phyloP scores from a whole-genome alignment of 2,113 vertebrate species.

The Paramormyrops kingsleyae region DNA sequence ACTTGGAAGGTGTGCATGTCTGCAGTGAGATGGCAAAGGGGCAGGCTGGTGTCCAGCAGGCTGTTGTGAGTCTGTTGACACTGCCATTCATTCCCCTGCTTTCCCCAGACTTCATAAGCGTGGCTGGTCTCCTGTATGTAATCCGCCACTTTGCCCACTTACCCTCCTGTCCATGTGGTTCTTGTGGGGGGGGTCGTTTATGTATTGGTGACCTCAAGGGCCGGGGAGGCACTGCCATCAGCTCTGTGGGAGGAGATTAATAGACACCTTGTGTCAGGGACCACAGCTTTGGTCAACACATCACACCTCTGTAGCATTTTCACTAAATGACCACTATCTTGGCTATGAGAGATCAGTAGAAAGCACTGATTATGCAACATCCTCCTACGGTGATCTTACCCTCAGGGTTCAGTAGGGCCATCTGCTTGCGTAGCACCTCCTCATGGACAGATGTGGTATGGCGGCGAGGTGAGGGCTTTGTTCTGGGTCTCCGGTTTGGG shows the following conservation, averaged over 20 bases:
- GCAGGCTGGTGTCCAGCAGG: not conserved
- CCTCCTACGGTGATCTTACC: conserved; percentile 42
- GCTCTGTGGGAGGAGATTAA: conserved; percentile 46
- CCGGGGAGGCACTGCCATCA: conserved; percentile 57
- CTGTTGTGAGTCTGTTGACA: not conserved
- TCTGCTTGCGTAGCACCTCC: conserved; percentile 66
- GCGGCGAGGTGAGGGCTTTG: conserved; percentile 65
- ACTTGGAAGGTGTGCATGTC: not conserved
- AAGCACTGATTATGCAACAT: not conserved
- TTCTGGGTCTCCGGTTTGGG: conserved; percentile 48
- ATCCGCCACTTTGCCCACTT: not conserved
- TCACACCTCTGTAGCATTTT: not conserved
- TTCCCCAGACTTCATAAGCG: not conserved
- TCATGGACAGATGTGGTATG: conserved; percentile 77
- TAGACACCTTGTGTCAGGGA: not conserved
- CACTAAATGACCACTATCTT: not conserved
- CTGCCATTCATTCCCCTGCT: not conserved
- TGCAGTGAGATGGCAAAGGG: not conserved
- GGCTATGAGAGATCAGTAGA: not conserved
- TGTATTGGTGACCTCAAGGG: conserved; percentile 70
- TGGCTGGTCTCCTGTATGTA: not conserved
- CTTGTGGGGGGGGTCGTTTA: conserved; percentile 53
- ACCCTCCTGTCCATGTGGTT: conserved; percentile 40
- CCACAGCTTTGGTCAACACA: not conserved
- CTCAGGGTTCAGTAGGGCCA: conserved; percentile 51